These are phyloP conservation scores for Pseudopleuronectes americanus DNA, from an alignment of 2,797 vertebrate species.

Conservation along the genomic window DNA sequence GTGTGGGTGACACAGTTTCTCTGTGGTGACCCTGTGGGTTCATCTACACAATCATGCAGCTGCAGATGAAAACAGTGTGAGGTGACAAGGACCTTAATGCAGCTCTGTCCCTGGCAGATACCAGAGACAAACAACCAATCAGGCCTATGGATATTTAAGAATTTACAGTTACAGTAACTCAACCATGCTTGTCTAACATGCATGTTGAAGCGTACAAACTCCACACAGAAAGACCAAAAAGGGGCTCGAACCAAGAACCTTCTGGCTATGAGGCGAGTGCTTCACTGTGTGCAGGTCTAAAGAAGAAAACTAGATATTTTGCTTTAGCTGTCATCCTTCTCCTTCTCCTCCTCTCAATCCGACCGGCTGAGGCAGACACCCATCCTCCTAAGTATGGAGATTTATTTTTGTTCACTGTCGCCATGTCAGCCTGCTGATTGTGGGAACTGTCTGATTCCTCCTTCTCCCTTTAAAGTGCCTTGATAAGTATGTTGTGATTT, in stretches of 20 bases:
- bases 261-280: no score
- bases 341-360: neutral
- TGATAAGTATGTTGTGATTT: neutral
- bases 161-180: no score
- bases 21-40: slow-evolving; percentile 34
- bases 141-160: no score
- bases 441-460: neutral
- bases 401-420: no score
- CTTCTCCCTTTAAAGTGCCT: neutral
- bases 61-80: slow-evolving; percentile 22
- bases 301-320: neutral
- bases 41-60: slow-evolving; percentile 14
- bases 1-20: slow-evolving; percentile 58
- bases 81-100: slow-evolving; percentile 5
- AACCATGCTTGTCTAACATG: no score
- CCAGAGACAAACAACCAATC: no score
- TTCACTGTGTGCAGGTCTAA: neutral
- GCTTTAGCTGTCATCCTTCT: neutral
- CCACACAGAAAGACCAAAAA: no score
- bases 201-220: no score
- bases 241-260: no score
- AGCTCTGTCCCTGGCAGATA: neutral
- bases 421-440: neutral
- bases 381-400: neutral
- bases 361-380: no score